Conservation (phyloP, 1,140 invertebrate genomes). For the Nasonia giraulti region DNA sequence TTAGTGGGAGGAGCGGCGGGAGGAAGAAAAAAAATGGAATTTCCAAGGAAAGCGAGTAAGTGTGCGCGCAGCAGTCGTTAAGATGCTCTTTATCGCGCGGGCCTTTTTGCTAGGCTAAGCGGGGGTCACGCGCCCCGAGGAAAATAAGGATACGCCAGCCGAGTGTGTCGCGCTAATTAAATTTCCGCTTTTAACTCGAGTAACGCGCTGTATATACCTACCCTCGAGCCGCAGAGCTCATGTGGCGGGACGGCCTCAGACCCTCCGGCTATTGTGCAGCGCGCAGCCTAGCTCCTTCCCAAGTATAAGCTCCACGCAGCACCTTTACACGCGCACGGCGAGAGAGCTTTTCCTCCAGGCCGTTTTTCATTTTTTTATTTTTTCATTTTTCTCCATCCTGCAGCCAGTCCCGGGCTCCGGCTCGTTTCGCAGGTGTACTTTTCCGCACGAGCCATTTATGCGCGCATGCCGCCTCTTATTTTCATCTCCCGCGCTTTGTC, state of each 20-base stretch:
- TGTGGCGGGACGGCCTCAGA: too few relatives aligned
- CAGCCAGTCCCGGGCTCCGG: not conserved
- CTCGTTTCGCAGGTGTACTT: not conserved
- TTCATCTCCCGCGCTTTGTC: not conserved
- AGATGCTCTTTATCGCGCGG: slow-evolving; percentile 44
- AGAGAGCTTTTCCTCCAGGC: too few relatives aligned
- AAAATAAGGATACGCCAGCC: slow-evolving; percentile 45
- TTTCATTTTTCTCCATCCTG: too few relatives aligned
- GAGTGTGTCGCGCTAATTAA: slow-evolving; percentile 56
- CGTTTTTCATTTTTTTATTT: too few relatives aligned
- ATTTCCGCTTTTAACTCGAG: slow-evolving; percentile 42
- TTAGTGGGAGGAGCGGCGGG: not conserved
- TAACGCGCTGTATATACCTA: too few relatives aligned
- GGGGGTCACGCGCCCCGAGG: not conserved
- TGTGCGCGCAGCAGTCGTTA: slow-evolving; percentile 31
- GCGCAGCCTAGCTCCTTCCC: too few relatives aligned
- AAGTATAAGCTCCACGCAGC: too few relatives aligned
- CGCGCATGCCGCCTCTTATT: not conserved
- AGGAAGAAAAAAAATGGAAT: not conserved
- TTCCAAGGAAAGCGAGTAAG: not conserved
- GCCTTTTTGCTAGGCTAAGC: not conserved
- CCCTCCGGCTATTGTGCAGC: too few relatives aligned
- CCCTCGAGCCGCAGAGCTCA: too few relatives aligned
- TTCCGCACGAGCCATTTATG: not conserved
- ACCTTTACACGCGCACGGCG: too few relatives aligned